Conservation (phyloP, 2,113 vertebrate genomes). For the Noctilio leporinus region DNA sequence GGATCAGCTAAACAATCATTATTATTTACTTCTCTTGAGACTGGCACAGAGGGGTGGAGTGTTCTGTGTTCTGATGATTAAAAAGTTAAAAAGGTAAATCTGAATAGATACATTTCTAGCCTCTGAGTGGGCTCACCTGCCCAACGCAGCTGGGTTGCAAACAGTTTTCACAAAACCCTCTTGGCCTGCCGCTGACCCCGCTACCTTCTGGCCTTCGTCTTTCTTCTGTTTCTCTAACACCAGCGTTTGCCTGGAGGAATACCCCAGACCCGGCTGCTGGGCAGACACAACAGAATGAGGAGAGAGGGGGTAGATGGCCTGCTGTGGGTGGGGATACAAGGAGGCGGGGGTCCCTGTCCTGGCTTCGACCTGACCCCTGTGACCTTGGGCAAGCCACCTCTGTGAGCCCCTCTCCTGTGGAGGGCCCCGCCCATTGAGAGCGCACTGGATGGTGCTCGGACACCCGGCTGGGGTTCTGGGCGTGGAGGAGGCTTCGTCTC, state of each 20-base stretch:
- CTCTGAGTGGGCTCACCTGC: neutral
- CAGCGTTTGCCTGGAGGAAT: neutral
- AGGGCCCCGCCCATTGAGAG: neutral
- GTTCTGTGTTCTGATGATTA: neutral
- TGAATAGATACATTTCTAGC: neutral
- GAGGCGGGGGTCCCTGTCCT: fast-evolving
- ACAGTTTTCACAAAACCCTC: neutral
- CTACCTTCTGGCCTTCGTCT: neutral
- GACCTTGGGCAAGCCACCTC: neutral
- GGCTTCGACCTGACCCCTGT: too few relatives aligned
- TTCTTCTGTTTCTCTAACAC: neutral
- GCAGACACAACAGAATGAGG: neutral
- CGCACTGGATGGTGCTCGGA: fast-evolving
- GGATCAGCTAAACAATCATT: neutral
- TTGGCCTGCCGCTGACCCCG: neutral
- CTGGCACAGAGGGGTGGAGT: neutral
- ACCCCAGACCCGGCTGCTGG: neutral
- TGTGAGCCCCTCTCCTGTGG: neutral
- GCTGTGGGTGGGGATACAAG: too few relatives aligned
- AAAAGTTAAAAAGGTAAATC: neutral
- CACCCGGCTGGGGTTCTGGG: neutral
- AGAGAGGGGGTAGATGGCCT: fast-evolving
- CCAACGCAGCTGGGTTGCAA: neutral
- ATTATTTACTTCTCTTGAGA: neutral
- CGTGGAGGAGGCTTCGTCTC: neutral